Conservation (phyloP, 2,888 invertebrate genomes). For the Drosophila helvetica region DNA sequence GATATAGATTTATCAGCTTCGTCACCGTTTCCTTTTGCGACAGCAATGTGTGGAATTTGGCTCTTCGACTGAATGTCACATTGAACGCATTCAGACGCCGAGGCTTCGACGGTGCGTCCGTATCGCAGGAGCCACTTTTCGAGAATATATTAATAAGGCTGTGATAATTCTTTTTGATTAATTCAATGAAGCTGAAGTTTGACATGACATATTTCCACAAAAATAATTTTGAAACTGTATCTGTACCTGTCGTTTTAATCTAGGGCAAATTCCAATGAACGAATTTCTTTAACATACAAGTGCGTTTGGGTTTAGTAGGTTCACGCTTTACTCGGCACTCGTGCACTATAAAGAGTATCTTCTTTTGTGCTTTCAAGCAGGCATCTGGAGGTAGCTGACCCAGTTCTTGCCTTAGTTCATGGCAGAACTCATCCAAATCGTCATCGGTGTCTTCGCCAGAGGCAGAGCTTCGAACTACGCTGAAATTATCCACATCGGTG, state of each 20-base stretch:
- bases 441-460: neutral
- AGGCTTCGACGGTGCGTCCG: neutral
- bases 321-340: neutral
- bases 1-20: constrained; percentile 10
- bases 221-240: neutral
- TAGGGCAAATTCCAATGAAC: constrained; percentile 8
- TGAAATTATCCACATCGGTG: too few species aligned
- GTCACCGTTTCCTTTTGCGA: constrained; percentile 5
- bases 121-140: neutral
- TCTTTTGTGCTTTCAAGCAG: constrained; percentile 9
- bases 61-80: constrained; percentile 1
- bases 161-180: constrained; percentile 10
- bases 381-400: neutral
- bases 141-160: constrained; percentile 16
- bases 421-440: constrained; percentile 18
- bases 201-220: constrained; percentile 6
- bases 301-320: neutral
- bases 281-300: constrained; percentile 7
- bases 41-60: neutral
- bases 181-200: constrained; percentile 2
- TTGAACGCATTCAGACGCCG: constrained; percentile 12
- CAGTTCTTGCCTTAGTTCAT: constrained; percentile 9
- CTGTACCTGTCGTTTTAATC: neutral
- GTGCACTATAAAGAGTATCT: constrained; percentile 11
- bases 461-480: neutral